phyloP scores from a whole-genome alignment of 2,113 vertebrate genomes.

The Peromyscus polionotus region DNA sequence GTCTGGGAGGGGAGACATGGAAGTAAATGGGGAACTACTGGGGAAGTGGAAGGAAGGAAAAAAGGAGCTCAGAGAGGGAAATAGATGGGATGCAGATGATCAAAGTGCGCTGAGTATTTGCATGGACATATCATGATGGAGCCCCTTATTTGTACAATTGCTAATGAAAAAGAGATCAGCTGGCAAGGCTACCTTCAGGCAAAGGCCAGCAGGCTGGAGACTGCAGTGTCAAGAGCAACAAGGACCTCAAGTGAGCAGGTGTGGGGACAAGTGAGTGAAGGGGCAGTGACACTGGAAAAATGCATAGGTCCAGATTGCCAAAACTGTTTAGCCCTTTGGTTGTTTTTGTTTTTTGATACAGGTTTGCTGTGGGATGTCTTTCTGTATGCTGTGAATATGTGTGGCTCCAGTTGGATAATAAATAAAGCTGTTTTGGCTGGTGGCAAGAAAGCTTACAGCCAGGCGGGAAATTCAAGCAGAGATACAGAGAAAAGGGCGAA shows the following conservation, averaged over 20 bases:
- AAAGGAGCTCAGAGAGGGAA: background rate
- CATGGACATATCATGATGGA: background rate
- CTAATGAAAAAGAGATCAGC: background rate
- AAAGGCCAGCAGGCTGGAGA: background rate
- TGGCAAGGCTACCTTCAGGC: background rate
- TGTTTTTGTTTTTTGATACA: background rate
- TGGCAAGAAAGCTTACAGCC: too few species aligned
- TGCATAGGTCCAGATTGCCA: background rate
- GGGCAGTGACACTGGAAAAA: background rate
- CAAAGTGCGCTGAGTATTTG: background rate
- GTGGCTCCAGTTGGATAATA: too few species aligned
- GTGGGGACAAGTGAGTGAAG: rapidly evolving
- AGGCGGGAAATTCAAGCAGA: too few species aligned
- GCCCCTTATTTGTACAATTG: background rate
- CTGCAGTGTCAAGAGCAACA: rapidly evolving
- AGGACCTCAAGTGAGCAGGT: too few species aligned
- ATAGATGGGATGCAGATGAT: background rate
- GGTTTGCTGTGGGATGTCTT: too few species aligned
- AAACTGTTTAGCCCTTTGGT: background rate
- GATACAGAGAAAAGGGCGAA: too few species aligned
- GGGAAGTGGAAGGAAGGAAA: too few species aligned
- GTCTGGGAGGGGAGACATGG: background rate
- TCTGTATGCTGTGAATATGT: too few species aligned
- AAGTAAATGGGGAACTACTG: background rate
- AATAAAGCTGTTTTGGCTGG: too few species aligned